Percentiles rank a stretch among this genome's conserved stretches.
These are phyloP conservation scores for Heterohyrax brucei DNA, from an alignment of 2,797 vertebrate species.

Conservation along the genomic window DNA sequence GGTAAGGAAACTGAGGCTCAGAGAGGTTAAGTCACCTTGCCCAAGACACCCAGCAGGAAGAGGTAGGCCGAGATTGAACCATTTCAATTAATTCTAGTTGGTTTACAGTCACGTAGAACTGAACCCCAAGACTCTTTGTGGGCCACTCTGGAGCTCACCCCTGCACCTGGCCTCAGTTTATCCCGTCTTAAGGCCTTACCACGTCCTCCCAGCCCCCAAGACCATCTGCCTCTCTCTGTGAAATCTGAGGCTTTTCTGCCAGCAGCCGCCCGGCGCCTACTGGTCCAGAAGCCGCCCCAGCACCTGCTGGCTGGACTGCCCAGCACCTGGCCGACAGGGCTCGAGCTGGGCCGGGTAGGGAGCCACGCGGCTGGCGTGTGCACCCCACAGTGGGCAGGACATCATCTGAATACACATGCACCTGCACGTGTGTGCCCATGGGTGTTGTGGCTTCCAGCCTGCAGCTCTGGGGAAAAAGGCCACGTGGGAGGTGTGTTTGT, in stretches of 20 bases:
- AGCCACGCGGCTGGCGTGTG: not conserved
- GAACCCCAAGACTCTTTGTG: not conserved
- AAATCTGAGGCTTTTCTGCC: constrained; percentile 45
- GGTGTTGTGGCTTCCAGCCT: too few species aligned
- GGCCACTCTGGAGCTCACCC: not conserved
- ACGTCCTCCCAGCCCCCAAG: not conserved
- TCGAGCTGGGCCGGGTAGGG: not conserved
- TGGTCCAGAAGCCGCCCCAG: constrained; percentile 10
- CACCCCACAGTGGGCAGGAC: accelerated
- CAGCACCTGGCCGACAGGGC: not conserved
- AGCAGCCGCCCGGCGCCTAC: not conserved
- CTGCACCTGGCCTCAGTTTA: constrained; percentile 42
- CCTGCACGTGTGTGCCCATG: too few species aligned
- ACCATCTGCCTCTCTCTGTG: constrained; percentile 68
- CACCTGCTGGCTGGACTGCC: constrained; percentile 41
- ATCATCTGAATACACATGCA: too few species aligned
- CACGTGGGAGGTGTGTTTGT: too few species aligned
- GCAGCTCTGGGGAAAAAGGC: not conserved
- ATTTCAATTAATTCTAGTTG: accelerated
- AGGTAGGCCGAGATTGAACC: not conserved
- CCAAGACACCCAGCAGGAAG: not conserved
- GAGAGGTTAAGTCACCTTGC: too few species aligned
- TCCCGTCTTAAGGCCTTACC: not conserved
- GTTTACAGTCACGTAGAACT: not conserved
- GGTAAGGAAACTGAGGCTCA: too few species aligned